Evolutionary conservation across 2,888 invertebrate genomes (phyloP).

Genomic region (Microdon myrmicae): DNA sequence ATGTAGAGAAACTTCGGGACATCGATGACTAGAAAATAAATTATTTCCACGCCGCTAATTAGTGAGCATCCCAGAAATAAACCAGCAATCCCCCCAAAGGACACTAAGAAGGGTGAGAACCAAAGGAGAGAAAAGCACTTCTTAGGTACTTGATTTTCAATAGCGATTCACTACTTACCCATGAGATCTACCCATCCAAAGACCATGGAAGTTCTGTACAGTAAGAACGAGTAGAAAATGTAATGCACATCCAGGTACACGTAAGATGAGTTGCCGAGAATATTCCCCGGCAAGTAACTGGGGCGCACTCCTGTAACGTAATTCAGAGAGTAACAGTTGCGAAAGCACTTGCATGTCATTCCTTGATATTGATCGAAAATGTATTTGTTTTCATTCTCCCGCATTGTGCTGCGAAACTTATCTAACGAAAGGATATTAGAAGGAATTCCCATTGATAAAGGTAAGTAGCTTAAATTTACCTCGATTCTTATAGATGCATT

Average conservation of each 20-base stretch:
- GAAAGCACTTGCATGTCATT: conserved; percentile 64
- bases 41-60: conserved; percentile 67
- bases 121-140: not conserved
- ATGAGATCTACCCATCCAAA: conserved; percentile 68
- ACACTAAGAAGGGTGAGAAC: conserved; percentile 57
- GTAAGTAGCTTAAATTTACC: conserved; percentile 54
- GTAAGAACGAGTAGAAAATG: conserved; percentile 65
- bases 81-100: conserved; percentile 69
- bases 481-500: conserved; percentile 61
- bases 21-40: conserved; percentile 64
- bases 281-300: conserved; percentile 58
- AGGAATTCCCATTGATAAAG: too few relatives aligned
- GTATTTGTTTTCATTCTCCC: conserved; percentile 58
- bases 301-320: conserved; percentile 61
- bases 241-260: conserved; percentile 67
- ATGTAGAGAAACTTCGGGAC: conserved; percentile 56
- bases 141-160: not conserved
- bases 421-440: conserved; percentile 52
- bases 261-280: conserved; percentile 59
- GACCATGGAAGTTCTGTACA: conserved; percentile 67
- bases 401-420: conserved; percentile 58
- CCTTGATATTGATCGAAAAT: conserved; percentile 59
- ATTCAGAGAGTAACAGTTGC: conserved; percentile 64
- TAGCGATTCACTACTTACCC: conserved; percentile 59
- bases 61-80: conserved; percentile 69